Evolutionary conservation across 1,140 invertebrate genomes (phyloP).

Genomic region (Scaptomyza hsui): DNA sequence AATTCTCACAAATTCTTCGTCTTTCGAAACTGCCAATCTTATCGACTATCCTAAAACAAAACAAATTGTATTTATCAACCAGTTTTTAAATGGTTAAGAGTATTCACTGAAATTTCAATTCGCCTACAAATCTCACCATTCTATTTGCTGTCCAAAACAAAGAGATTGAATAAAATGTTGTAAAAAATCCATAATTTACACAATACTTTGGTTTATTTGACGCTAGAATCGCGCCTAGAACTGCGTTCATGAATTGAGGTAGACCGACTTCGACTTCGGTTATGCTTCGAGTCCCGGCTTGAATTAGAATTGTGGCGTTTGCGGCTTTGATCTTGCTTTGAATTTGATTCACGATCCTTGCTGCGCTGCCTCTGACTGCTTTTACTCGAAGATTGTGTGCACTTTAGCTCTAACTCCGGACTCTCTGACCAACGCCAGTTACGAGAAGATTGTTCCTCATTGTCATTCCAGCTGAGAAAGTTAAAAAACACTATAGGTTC

Average conservation of each 20-base stretch:
- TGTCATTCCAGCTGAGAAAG: slow-evolving; percentile 81
- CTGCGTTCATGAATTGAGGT: slow-evolving; percentile 1
- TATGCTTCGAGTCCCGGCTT: background rate
- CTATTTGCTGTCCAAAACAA: slow-evolving; percentile 55
- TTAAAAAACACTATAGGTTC: no score
- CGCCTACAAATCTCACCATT: slow-evolving; percentile 59
- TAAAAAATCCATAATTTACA: slow-evolving; percentile 64
- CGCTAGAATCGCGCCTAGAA: background rate
- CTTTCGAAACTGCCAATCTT: slow-evolving; percentile 69
- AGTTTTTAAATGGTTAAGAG: slow-evolving; percentile 37
- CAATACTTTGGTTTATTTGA: slow-evolving; percentile 44
- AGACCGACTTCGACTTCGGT: background rate
- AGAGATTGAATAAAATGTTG: slow-evolving; percentile 79
- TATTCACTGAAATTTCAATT: slow-evolving; percentile 30
- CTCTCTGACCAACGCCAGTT: slow-evolving; percentile 92
- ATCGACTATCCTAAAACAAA: background rate
- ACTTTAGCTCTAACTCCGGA: slow-evolving; percentile 85
- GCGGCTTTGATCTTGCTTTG: background rate
- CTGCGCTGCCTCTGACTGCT: slow-evolving; percentile 22
- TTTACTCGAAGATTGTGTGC: slow-evolving; percentile 6
- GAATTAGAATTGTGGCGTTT: background rate
- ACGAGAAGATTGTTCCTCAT: slow-evolving; percentile 60
- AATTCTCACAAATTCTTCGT: slow-evolving; percentile 33
- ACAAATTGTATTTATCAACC: slow-evolving; percentile 59
- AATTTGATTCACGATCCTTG: slow-evolving; percentile 3